Conservation (phyloP, 2,888 invertebrate genomes). For the Busseola fusca region DNA sequence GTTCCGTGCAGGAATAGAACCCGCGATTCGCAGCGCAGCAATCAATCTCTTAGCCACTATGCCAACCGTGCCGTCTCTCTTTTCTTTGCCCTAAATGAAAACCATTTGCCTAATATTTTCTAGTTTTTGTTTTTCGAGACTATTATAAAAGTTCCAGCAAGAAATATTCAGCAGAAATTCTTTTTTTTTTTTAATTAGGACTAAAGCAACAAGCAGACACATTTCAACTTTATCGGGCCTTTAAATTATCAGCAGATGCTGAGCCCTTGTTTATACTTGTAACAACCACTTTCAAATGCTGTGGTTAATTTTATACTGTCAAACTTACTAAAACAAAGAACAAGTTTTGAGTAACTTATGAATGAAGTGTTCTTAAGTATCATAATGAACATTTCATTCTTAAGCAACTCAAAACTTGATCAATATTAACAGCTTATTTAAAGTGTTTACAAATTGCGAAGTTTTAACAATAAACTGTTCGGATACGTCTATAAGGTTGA, state of each 20-base stretch:
- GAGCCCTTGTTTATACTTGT: neutral
- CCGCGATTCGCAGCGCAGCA: too few species aligned
- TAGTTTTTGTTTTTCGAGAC: neutral
- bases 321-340: neutral
- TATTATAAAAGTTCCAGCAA: neutral
- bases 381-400: neutral
- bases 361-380: too few species aligned
- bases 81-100: too few species aligned
- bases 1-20: too few species aligned
- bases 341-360: too few species aligned
- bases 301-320: neutral
- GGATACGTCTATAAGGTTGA: constrained; percentile 13
- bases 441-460: constrained; percentile 10
- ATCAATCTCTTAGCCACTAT: too few species aligned
- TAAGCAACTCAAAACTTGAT: neutral
- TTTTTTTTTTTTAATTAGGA: neutral
- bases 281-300: neutral
- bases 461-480: constrained; percentile 9
- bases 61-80: too few species aligned
- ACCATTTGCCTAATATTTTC: too few species aligned
- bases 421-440: neutral
- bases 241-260: neutral
- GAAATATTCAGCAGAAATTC: neutral
- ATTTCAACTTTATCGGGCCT: neutral
- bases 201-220: neutral